A percentile compares a stretch with the other conserved stretches of the same genome.
phyloP scores from a whole-genome alignment of 1,140 invertebrate genomes.

The Sycobia sp. region DNA sequence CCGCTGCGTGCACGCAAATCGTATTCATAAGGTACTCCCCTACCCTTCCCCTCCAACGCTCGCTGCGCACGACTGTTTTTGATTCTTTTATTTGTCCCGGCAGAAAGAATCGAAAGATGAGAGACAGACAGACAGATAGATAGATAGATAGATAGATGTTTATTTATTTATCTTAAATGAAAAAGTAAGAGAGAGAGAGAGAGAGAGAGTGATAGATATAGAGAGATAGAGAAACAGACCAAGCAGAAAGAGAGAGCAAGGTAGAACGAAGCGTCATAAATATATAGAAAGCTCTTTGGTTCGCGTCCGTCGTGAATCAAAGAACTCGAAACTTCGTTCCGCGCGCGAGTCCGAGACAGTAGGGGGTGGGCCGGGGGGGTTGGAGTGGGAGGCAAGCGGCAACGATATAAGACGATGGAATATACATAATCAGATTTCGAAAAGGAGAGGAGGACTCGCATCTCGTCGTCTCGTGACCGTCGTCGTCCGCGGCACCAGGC shows the following conservation, averaged over 20 bases:
- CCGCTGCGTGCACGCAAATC: too few species aligned
- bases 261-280: too few species aligned
- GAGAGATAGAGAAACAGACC: neutral
- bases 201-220: too few species aligned
- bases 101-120: neutral
- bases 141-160: too few species aligned
- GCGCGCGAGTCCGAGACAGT: neutral
- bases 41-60: neutral
- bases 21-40: neutral
- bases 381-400: too few species aligned
- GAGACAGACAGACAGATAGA: too few species aligned
- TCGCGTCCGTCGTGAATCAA: constrained; percentile 10
- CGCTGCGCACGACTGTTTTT: too few species aligned
- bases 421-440: constrained; percentile 21
- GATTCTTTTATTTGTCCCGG: constrained; percentile 1
- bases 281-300: neutral
- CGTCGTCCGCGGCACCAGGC: too few species aligned
- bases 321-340: constrained; percentile 14
- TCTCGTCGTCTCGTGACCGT: too few species aligned
- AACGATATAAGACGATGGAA: constrained; percentile 35
- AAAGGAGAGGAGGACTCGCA: neutral
- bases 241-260: neutral
- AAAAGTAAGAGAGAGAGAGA: too few species aligned
- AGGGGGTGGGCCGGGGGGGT: neutral
- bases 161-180: too few species aligned